A percentile compares a stretch with the other conserved stretches of the same genome.
phyloP scores from a whole-genome alignment of 2,797 vertebrate species.

The Cynodonichthys magdalenae region DNA sequence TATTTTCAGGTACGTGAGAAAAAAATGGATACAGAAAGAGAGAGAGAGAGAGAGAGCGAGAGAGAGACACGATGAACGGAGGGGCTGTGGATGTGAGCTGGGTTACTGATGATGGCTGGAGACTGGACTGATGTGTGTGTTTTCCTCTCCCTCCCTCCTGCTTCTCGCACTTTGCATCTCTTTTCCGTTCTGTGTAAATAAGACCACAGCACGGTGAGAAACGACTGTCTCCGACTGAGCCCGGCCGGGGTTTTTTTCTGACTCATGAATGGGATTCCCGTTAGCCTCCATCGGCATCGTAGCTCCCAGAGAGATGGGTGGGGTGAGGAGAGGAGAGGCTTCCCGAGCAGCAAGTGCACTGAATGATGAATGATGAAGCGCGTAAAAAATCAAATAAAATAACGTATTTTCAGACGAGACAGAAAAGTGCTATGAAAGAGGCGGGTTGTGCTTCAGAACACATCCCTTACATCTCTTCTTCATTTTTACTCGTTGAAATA shows the following conservation, averaged over 20 bases:
- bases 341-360: conserved; percentile 61
- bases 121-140: conserved; percentile 30
- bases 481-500: not conserved
- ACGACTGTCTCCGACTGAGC: not conserved
- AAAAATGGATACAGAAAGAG: conserved; percentile 51
- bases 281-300: conserved; percentile 68
- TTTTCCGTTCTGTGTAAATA: not conserved
- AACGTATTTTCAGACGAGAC: not conserved
- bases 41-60: no score
- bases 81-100: conserved; percentile 65
- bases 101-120: conserved; percentile 76
- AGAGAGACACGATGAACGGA: conserved; percentile 5
- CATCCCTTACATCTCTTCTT: no score
- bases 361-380: conserved; percentile 44
- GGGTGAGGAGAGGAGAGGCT: conserved; percentile 73
- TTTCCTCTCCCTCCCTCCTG: fast-evolving
- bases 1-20: conserved; percentile 74
- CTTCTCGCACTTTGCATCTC: conserved; percentile 6
- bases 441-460: no score
- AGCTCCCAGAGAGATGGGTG: conserved; percentile 76
- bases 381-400: not conserved
- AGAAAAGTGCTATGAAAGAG: not conserved
- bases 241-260: conserved; percentile 15
- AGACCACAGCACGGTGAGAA: no score
- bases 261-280: conserved; percentile 67